Conservation (phyloP, 1,140 invertebrate species). For the Solen grandis region DNA sequence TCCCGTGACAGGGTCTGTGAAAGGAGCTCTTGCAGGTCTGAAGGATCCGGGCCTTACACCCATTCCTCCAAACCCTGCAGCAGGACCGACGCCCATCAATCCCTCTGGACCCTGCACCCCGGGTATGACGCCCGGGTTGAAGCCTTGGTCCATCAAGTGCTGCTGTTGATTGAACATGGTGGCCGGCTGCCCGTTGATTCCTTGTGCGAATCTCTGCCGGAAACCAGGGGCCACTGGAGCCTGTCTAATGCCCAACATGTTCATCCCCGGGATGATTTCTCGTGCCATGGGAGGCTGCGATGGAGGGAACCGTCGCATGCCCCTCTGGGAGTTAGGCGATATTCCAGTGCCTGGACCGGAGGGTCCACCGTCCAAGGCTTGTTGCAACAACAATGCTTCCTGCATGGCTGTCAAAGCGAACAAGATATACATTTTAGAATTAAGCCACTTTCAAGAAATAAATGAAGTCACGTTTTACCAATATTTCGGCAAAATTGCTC, state of each 20-base stretch:
- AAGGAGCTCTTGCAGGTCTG: neutral
- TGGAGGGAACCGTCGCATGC: neutral
- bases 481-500: no score
- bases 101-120: no score
- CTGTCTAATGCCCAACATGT: neutral
- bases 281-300: neutral
- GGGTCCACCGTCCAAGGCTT: conserved; percentile 41
- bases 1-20: neutral
- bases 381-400: conserved; percentile 31
- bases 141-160: no score
- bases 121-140: no score
- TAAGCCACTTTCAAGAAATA: no score
- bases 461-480: no score
- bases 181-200: conserved; percentile 1
- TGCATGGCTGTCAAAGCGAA: conserved; percentile 17
- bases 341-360: conserved; percentile 34
- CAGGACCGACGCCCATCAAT: no score
- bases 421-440: no score
- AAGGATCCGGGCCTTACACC: neutral
- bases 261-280: conserved; percentile 11
- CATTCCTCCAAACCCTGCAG: neutral
- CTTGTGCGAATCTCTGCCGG: conserved; percentile 26
- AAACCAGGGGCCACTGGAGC: neutral
- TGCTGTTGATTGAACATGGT: conserved; percentile 6
- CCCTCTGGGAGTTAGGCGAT: neutral